These are phyloP conservation scores for Aplysina aerophoba DNA, from an alignment of 37 sponge, comb jelly and placozoan genomes.

Conservation along the genomic window DNA sequence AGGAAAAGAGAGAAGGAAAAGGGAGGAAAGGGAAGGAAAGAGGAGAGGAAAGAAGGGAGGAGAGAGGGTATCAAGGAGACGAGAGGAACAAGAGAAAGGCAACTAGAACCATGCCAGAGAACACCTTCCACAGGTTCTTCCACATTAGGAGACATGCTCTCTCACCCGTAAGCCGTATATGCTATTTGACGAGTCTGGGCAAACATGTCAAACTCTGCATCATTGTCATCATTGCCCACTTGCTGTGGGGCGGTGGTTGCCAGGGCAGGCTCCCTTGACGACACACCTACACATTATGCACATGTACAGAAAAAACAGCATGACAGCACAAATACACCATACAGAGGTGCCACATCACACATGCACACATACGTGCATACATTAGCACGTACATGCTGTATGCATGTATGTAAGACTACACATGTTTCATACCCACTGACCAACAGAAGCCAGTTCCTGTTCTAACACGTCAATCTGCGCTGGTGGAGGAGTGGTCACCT, in stretches of 20 bases:
- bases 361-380: conserved; percentile 16
- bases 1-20: neutral
- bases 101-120: neutral
- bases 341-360: neutral
- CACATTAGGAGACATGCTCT: neutral
- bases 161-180: neutral
- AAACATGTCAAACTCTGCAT: conserved; percentile 97
- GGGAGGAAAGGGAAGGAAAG: neutral
- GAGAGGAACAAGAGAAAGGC: no score
- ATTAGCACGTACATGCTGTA: neutral
- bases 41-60: no score
- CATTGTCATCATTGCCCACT: neutral
- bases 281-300: conserved; percentile 32
- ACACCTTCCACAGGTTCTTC: neutral
- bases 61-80: no score
- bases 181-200: conserved; percentile 77
- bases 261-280: neutral
- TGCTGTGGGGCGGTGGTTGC: neutral
- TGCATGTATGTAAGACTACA: neutral
- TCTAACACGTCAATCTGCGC: conserved; percentile 12
- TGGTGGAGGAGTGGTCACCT: conserved; percentile 40
- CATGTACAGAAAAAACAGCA: neutral
- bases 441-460: neutral
- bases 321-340: neutral
- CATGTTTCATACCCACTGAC: neutral